Evolutionary conservation across 2,797 vertebrate genomes (phyloP).

Genomic region (Necrosyrtes monachus): DNA sequence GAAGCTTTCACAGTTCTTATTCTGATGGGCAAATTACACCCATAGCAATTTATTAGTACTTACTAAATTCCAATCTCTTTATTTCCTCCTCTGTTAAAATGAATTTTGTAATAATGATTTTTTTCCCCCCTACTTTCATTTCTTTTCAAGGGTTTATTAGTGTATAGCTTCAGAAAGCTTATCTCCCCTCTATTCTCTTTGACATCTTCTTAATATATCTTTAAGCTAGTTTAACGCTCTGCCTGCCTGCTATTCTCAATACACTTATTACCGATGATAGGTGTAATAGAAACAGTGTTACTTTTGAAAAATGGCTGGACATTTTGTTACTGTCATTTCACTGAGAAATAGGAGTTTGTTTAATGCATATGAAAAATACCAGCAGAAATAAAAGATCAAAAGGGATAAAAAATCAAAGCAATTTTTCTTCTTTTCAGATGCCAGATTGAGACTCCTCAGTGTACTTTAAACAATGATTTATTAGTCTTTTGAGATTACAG

Average conservation of each 20-base stretch:
- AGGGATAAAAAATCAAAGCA: conserved; percentile 33
- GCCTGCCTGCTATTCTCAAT: background rate
- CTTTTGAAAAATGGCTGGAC: conserved; percentile 43
- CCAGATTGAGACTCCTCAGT: background rate
- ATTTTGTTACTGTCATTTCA: conserved; percentile 34
- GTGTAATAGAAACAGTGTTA: conserved; percentile 46
- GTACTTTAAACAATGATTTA: conserved; percentile 13
- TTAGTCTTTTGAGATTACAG: background rate
- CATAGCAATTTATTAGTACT: background rate
- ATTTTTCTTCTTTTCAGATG: conserved; percentile 20
- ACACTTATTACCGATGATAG: conserved; percentile 42
- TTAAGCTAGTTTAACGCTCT: conserved; percentile 27
- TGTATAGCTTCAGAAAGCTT: background rate
- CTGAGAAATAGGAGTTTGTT: conserved; percentile 15
- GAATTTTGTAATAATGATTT: conserved; percentile 1
- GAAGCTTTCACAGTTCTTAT: background rate
- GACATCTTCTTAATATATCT: conserved; percentile 28
- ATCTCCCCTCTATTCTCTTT: conserved; percentile 27
- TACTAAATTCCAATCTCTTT: conserved; percentile 16
- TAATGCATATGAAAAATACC: conserved; percentile 23
- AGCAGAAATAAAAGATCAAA: conserved; percentile 45
- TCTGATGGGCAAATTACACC: background rate
- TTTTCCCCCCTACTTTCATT: background rate
- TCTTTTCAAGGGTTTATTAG: conserved; percentile 20
- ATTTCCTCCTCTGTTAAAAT: conserved; percentile 4